Evolutionary conservation across 2,113 vertebrate genomes (phyloP).

Genomic region (Albula glossodonta): DNA sequence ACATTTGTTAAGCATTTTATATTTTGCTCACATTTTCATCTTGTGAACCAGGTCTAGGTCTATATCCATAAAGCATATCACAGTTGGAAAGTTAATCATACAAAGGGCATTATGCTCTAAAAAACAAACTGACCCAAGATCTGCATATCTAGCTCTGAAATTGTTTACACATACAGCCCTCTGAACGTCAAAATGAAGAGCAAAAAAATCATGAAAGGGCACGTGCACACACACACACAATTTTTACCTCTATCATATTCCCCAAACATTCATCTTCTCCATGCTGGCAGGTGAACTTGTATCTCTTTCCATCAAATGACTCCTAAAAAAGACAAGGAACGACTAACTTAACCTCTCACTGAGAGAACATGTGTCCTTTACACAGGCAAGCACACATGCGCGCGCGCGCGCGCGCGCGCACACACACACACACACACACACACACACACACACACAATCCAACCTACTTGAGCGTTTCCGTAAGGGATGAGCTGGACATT

Average conservation of each 20-base stretch:
- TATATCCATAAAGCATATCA: no score
- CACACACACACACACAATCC: background rate
- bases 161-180: no score
- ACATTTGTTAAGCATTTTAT: no score
- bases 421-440: background rate
- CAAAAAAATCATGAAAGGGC: background rate
- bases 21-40: no score
- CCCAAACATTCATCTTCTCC: conserved; percentile 82
- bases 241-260: conserved; percentile 88
- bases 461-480: conserved; percentile 78
- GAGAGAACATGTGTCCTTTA: background rate
- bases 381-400: no score
- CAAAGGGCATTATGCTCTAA: no score
- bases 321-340: conserved; percentile 69
- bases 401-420: no score
- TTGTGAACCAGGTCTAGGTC: no score
- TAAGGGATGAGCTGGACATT: conserved; percentile 83
- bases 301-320: conserved; percentile 60
- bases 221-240: background rate
- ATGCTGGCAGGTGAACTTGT: conserved; percentile 83
- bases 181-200: background rate
- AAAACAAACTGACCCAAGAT: no score
- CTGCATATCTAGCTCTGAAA: no score
- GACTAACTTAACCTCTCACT: background rate
- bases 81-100: no score